Evolutionary conservation across 2,888 invertebrate genomes (phyloP).

Genomic region (Melinaea menophilus): DNA sequence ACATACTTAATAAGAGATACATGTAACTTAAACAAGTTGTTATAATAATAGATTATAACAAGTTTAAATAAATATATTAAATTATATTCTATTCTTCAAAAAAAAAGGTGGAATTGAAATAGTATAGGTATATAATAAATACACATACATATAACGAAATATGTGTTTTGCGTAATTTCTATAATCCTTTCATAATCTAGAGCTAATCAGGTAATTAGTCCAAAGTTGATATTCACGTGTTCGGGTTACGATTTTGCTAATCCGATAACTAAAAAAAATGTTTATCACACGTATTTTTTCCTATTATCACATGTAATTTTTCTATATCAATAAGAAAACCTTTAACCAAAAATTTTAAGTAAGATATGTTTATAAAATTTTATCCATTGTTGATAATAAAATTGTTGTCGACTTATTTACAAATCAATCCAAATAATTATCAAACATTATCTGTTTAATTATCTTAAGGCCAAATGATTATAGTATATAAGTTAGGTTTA

Average conservation of each 20-base stretch:
- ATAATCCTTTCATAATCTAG: too few relatives aligned
- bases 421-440: constrained; percentile 2
- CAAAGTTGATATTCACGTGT: too few relatives aligned
- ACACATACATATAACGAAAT: too few relatives aligned
- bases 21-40: neutral
- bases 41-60: neutral
- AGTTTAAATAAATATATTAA: neutral
- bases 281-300: too few relatives aligned
- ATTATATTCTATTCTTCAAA: neutral
- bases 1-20: neutral
- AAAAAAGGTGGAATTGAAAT: neutral
- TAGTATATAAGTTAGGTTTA: constrained; percentile 19
- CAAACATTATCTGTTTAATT: constrained; percentile 13
- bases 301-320: too few relatives aligned
- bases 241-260: too few relatives aligned
- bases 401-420: neutral
- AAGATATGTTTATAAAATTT: neutral
- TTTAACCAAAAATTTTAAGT: too few relatives aligned
- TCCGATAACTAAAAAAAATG: too few relatives aligned
- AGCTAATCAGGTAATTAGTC: too few relatives aligned
- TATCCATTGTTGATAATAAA: neutral
- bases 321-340: too few relatives aligned
- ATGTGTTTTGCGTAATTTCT: too few relatives aligned
- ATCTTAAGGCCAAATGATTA: constrained; percentile 9
- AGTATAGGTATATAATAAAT: too few relatives aligned